Base-by-base conservation (phyloP, 2,888 invertebrate genomes). In the Hemithea aestivaria region DNA sequence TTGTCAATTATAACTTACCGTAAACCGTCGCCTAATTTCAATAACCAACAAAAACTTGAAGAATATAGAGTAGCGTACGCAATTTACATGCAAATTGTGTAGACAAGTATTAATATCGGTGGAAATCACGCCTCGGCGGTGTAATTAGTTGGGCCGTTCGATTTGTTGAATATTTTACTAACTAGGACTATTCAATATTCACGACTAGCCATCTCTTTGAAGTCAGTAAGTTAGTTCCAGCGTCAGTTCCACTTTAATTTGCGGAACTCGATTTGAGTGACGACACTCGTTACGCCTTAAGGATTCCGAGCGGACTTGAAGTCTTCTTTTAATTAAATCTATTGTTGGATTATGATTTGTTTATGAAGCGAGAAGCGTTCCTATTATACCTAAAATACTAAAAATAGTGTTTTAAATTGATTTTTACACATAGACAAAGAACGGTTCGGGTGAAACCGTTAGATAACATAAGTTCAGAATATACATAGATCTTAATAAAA, bases 161-260 rank as follows among this genome's bases (percentile, higher is more conserved):
- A 72, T 74, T 70, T 61, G 65, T 64, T 66, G 73, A 77, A 77
- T 80, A 73, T 76, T 78, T 75, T 70, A 75, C 62, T 67, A 73
- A 68, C 68, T 58, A 68, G 56, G 62, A 56, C 73, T 73, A 74
- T 76, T 79, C 73, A 80, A 78, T 79, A 80, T 78, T 78, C 76
- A 79, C 58, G 65, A 58, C 61, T 69, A 53, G 58, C 49, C 57
- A 56, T 57, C 60, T 67, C 70, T 73, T 71, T 70, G 66, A 66
- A 73, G 66, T 56, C 57, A 53, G 53, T 68, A 73, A 77, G 64
- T 67, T 69, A 72, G 75, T 73, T 31, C 20, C 9, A 21, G 11
- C 21, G 26, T 30, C 29, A 27, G 27, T 30, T 40, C 27, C 75
- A 75, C 71, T 66, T 74, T 72, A 75, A 78, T 80, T 79, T 72